Percentiles rank a stretch among this genome's conserved stretches.
phyloP scores from a whole-genome alignment of 2,888 invertebrate species.

The Asteroscopus sphinx region DNA sequence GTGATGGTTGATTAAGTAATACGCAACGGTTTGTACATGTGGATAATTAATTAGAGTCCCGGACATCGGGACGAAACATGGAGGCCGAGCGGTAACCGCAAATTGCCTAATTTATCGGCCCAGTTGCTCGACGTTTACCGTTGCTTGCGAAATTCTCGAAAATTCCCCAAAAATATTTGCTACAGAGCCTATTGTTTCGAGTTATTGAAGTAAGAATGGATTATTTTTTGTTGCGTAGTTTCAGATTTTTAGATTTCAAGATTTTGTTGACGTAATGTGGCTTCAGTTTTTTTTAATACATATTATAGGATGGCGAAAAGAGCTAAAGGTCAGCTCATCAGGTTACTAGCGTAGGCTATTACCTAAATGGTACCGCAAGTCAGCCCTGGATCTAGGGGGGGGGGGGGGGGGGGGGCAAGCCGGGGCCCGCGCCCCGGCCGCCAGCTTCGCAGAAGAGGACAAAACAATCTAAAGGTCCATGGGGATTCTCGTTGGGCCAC shows the following conservation, averaged over 20 bases:
- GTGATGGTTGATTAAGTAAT: slow-evolving; percentile 75
- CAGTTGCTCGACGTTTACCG: slow-evolving; percentile 60
- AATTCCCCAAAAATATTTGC: slow-evolving; percentile 40
- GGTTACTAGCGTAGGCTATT: no score
- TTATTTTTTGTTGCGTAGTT: slow-evolving; percentile 16
- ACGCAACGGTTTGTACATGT: slow-evolving; percentile 63
- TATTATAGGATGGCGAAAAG: no score
- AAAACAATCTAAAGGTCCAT: no score
- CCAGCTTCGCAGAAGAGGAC: no score
- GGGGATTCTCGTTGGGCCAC: no score
- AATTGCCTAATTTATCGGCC: slow-evolving; percentile 80
- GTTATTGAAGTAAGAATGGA: slow-evolving; percentile 9
- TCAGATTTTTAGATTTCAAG: neutral
- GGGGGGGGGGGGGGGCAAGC: no score
- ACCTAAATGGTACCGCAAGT: no score
- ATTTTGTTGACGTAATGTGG: no score
- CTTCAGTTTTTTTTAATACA: no score
- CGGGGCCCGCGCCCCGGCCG: no score
- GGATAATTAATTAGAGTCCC: slow-evolving; percentile 77
- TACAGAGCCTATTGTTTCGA: slow-evolving; percentile 3
- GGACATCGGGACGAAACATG: slow-evolving; percentile 60
- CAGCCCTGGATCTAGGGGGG: no score
- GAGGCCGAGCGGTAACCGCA: slow-evolving; percentile 64
- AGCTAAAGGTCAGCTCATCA: no score
- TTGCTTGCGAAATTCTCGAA: slow-evolving; percentile 38